Percentiles rank a stretch among this genome's conserved stretches.
Conservation (phyloP, 2,113 vertebrate genomes). For the Labeo catla region DNA sequence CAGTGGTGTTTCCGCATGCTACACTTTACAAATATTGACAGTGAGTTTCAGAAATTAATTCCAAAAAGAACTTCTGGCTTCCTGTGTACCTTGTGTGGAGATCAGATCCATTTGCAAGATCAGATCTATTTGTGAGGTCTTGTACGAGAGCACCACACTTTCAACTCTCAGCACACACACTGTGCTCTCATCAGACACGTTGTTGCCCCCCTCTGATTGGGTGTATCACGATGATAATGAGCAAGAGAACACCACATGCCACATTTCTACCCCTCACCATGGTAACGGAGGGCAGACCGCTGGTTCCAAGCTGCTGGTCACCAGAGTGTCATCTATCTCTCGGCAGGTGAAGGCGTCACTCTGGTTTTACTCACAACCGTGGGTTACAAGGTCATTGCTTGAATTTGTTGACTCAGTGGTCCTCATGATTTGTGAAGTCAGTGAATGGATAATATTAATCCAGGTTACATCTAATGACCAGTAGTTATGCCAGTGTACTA, state of each 20-base stretch:
- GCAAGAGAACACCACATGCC: slow-evolving; percentile 11
- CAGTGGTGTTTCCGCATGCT: slow-evolving; percentile 68
- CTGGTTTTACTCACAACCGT: slow-evolving; percentile 19
- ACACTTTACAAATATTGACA: slow-evolving; percentile 66
- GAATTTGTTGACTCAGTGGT: background rate
- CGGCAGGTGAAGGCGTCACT: background rate
- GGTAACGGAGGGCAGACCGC: background rate
- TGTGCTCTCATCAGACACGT: slow-evolving; percentile 38
- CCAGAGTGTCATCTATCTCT: slow-evolving; percentile 5
- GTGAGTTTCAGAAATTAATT: background rate
- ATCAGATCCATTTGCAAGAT: slow-evolving; percentile 21
- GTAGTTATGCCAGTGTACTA: background rate
- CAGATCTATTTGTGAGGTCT: slow-evolving; percentile 20
- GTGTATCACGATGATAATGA: slow-evolving; percentile 8
- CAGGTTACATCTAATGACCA: background rate
- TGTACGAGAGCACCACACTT: slow-evolving; percentile 16
- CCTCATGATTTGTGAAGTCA: background rate
- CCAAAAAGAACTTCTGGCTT: background rate
- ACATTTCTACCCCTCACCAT: slow-evolving; percentile 7
- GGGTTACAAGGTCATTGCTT: background rate
- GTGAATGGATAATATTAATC: background rate
- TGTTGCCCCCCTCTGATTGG: slow-evolving; percentile 33
- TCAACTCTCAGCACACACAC: background rate
- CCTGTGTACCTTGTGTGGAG: slow-evolving; percentile 57
- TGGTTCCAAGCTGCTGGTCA: slow-evolving; percentile 15